Evolutionary conservation across 2,888 invertebrate genomes (phyloP).

Genomic region (Acleris holmiana): DNA sequence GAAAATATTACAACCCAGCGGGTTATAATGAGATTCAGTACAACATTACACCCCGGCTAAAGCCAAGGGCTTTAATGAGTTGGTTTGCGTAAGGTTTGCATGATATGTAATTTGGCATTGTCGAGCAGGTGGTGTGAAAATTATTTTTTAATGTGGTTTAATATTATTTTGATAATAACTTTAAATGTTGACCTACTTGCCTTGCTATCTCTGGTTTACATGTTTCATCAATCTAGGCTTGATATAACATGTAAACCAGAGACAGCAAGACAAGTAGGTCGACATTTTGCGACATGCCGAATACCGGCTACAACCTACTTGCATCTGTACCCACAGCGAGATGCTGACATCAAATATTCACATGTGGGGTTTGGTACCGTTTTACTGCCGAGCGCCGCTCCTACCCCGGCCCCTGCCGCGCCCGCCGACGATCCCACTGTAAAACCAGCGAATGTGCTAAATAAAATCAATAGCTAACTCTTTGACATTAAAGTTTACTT

Average conservation of each 20-base stretch:
- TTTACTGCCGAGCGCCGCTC: conserved; percentile 66
- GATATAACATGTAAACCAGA: background rate
- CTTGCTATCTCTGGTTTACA: no score
- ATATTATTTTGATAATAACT: no score
- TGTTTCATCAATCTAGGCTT: no score
- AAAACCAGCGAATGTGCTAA: conserved; percentile 80
- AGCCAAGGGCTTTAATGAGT: no score
- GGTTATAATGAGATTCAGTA: no score
- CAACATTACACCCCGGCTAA: no score
- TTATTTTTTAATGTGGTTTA: no score
- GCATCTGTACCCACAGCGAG: conserved; percentile 70
- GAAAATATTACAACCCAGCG: no score
- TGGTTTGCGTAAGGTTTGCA: no score
- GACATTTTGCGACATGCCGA: conserved; percentile 18
- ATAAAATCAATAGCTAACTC: conserved; percentile 77
- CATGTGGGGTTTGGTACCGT: conserved; percentile 77
- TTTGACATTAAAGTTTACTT: conserved; percentile 60
- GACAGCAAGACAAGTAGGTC: conserved; percentile 5
- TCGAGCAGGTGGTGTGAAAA: no score
- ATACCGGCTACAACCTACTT: conserved; percentile 44
- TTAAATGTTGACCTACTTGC: no score
- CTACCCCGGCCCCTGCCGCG: conserved; percentile 39
- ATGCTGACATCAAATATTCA: conserved; percentile 82
- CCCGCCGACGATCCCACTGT: conserved; percentile 64
- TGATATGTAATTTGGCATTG: no score